A percentile compares a stretch with the other conserved stretches of the same genome.
These are phyloP conservation scores for Drosophila insularis DNA, from an alignment of 1,140 invertebrate species.

Conservation along the genomic window DNA sequence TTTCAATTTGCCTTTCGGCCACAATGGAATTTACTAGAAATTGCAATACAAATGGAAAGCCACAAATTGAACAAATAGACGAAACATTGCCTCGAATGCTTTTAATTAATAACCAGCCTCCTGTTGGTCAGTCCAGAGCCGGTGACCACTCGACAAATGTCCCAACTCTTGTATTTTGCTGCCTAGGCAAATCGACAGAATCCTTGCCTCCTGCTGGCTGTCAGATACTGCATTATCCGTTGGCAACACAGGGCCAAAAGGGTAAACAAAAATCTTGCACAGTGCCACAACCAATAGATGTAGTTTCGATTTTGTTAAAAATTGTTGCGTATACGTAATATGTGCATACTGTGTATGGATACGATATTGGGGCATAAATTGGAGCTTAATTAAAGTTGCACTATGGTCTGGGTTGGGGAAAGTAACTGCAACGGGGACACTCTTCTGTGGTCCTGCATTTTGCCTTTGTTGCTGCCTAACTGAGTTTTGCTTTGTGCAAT, in stretches of 20 bases:
- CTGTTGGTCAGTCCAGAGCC: too few relatives aligned
- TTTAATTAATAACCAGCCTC: constrained; percentile 14
- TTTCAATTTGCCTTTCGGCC: constrained; percentile 7
- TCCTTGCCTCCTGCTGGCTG: neutral
- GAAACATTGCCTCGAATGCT: neutral
- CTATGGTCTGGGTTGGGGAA: constrained; percentile 1
- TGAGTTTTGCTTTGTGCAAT: constrained; percentile 53
- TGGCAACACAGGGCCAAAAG: neutral
- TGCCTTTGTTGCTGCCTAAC: constrained; percentile 38
- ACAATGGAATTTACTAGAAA: neutral
- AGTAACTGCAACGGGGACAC: neutral
- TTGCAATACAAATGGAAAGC: constrained; percentile 1
- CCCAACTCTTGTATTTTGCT: neutral
- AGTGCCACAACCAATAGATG: neutral
- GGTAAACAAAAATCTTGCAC: neutral
- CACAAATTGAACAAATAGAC: constrained; percentile 4
- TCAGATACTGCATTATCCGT: neutral
- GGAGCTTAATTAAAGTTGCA: constrained; percentile 71
- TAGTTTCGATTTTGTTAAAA: constrained; percentile 1
- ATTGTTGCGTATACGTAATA: neutral
- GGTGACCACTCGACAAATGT: neutral
- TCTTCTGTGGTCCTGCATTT: constrained; percentile 21
- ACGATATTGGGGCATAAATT: constrained; percentile 37
- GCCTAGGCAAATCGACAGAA: neutral
- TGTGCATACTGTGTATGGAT: neutral